Percentiles rank a stretch among this genome's conserved stretches.
Conservation (phyloP, 2,888 invertebrate species). For the Formica aserva region DNA sequence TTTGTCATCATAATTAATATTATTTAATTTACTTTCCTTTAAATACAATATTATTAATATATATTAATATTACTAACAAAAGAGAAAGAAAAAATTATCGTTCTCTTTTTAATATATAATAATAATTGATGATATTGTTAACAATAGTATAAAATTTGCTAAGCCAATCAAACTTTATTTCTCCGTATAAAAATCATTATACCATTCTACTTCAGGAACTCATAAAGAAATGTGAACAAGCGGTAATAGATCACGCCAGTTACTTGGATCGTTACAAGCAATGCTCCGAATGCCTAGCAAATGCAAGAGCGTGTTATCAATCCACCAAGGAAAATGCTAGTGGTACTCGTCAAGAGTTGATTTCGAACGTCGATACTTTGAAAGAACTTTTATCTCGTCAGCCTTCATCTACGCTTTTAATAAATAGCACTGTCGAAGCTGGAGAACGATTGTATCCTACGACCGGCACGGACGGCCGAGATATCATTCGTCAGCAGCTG, state of each 20-base stretch:
- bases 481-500: constrained; percentile 93
- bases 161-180: background rate
- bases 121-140: background rate
- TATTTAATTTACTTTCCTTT: background rate
- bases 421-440: constrained; percentile 94
- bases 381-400: constrained; percentile 92
- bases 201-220: constrained; percentile 88
- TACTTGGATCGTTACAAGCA: constrained; percentile 94
- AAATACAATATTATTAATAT: background rate
- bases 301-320: constrained; percentile 91
- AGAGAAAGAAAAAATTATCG: background rate
- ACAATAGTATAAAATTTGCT: background rate
- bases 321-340: constrained; percentile 88
- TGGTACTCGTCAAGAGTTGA: constrained; percentile 90
- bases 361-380: constrained; percentile 90
- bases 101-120: background rate
- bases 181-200: background rate
- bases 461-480: constrained; percentile 95
- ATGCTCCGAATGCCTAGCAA: constrained; percentile 92
- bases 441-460: constrained; percentile 95
- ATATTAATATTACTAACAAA: background rate
- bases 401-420: constrained; percentile 90
- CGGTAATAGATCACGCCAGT: constrained; percentile 92
- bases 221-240: constrained; percentile 96
- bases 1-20: background rate